phyloP scores from a whole-genome alignment of 2,888 invertebrate genomes.

The Troides helena region DNA sequence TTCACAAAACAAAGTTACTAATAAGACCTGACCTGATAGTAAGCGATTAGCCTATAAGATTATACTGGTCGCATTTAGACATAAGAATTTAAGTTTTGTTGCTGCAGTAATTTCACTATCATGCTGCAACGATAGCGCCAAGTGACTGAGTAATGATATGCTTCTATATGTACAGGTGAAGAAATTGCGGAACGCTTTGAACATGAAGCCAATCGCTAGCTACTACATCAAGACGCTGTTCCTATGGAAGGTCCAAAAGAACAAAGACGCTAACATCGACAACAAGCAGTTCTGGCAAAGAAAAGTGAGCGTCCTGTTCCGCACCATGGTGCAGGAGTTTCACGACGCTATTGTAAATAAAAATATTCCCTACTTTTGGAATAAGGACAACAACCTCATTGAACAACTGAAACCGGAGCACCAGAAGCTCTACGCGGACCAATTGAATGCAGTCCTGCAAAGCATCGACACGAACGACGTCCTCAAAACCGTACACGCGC shows the following conservation, averaged over 20 bases:
- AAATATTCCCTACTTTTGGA: conserved; percentile 65
- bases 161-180: conserved; percentile 54
- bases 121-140: background rate
- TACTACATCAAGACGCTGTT: conserved; percentile 81
- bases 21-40: no score
- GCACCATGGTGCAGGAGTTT: conserved; percentile 58
- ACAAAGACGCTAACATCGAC: conserved; percentile 30
- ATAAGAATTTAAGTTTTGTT: no score
- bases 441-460: conserved; percentile 58
- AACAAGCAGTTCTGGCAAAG: conserved; percentile 61
- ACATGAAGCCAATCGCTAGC: conserved; percentile 72
- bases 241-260: conserved; percentile 62
- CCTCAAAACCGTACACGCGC: conserved; percentile 45
- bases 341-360: conserved; percentile 49
- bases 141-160: background rate
- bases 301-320: conserved; percentile 53
- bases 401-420: conserved; percentile 51
- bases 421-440: conserved; percentile 53
- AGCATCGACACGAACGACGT: conserved; percentile 57
- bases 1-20: no score
- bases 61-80: no score
- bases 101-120: no score
- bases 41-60: no score
- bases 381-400: conserved; percentile 59
- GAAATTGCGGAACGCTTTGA: conserved; percentile 72